Base-by-base conservation (phyloP, 2,888 invertebrate species). In the Lingula anatina region DNA sequence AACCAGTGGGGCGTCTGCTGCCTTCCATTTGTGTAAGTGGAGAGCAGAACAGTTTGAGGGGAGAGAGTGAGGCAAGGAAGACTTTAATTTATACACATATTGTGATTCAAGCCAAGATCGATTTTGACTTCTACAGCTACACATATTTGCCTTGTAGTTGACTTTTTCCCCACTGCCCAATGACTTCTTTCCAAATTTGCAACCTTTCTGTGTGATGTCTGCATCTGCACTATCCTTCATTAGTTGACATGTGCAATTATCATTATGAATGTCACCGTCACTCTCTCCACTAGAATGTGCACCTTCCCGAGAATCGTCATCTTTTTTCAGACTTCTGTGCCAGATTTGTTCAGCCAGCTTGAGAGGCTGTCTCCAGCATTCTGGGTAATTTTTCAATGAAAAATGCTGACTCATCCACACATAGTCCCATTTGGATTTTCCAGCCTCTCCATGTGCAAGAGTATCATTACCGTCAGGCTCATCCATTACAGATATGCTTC, bases 321-420 rank as follows among this genome's bases (percentile, higher is more conserved):
- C n/a, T n/a, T n/a, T n/a, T n/a, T n/a, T n/a, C n/a, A n/a, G n/a
- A n/a, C n/a, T n/a, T n/a, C 7, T 15, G 7, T 28, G 18, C 28
- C 28, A 44, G n/a, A 21, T 35, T 23, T 43, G 44, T 35, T 51
- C 49, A 3, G 60, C 63, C 47, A 69, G 47, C 44, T 60, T 60
- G 5, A 70, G 54, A 1, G 66, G 63, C 46, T 68, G 66, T 37
- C 57, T 57, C 68, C 68, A 70, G 2, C 44, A 42, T 2, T 51
- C 41, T 0, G 71, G 71, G 46, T 64, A 68, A 44, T 64, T 62
- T 37, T 58, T 62, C 48, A 65, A 61, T 1, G 71, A 71, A 24
- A 62, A 56, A 50, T 73, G 68, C 28, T 62, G 58, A 1, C 64
- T 65, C 25, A 66, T 56, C 71, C 71, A 71, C 3, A 56, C 51